phyloP scores from a whole-genome alignment of 1,140 invertebrate genomes.

The Drosophila sucinea region DNA sequence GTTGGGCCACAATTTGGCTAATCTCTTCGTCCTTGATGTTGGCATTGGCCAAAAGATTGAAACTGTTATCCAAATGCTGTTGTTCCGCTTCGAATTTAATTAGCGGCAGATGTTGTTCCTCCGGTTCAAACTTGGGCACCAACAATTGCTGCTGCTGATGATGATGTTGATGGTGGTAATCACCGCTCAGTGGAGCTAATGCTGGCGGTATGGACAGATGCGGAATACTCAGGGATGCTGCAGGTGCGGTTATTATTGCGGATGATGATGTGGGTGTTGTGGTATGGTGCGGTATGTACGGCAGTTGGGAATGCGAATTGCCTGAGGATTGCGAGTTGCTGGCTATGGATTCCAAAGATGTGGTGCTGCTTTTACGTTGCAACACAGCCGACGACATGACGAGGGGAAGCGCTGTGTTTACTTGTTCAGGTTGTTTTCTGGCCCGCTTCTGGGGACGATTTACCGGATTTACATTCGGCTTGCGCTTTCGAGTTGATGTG shows the following conservation, averaged over 20 bases:
- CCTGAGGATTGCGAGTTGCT: slow-evolving; percentile 78
- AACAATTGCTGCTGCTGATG: slow-evolving; percentile 10
- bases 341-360: slow-evolving; percentile 77
- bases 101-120: slow-evolving; percentile 1
- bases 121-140: slow-evolving; percentile 43
- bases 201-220: slow-evolving; percentile 66
- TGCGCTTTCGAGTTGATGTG: slow-evolving; percentile 55
- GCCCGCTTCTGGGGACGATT: slow-evolving; percentile 69
- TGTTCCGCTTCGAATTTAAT: slow-evolving; percentile 32
- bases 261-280: slow-evolving; percentile 15
- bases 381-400: slow-evolving; percentile 55
- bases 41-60: slow-evolving; percentile 41
- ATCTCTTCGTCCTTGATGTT: slow-evolving; percentile 72
- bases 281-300: slow-evolving; percentile 38
- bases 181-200: slow-evolving; percentile 68
- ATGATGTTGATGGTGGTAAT: slow-evolving; percentile 41
- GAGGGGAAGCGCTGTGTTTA: slow-evolving; percentile 34
- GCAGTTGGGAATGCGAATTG: slow-evolving; percentile 55
- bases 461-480: slow-evolving; percentile 62
- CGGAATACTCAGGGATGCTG: slow-evolving; percentile 16
- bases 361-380: slow-evolving; percentile 77
- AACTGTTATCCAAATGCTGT: slow-evolving; percentile 32
- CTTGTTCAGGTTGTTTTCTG: slow-evolving; percentile 50
- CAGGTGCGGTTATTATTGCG: slow-evolving; percentile 16
- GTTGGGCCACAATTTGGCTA: slow-evolving; percentile 70